Conservation (phyloP, 2,888 invertebrate genomes). For the Ephialtes manifestator region DNA sequence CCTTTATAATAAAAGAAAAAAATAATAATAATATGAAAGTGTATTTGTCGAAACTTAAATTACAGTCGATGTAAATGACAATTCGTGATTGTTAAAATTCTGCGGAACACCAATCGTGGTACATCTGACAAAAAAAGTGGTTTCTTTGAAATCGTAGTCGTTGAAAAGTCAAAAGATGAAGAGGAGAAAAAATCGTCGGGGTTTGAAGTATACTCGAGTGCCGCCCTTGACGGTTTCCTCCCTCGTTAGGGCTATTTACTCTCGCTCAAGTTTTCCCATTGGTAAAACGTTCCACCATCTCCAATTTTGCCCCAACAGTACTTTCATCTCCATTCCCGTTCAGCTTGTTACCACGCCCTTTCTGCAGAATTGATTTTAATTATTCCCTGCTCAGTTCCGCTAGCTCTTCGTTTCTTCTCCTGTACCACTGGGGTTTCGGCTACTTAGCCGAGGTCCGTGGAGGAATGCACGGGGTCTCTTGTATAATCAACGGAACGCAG, state of each 20-base stretch:
- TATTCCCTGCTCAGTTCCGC: conserved; percentile 71
- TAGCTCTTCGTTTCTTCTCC: conserved; percentile 45
- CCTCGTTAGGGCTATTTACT: conserved; percentile 83
- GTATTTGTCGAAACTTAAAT: neutral
- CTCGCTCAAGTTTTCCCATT: conserved; percentile 68
- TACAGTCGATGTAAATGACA: neutral
- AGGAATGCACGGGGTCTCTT: conserved; percentile 48
- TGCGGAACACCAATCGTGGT: neutral
- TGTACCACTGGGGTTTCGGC: conserved; percentile 35
- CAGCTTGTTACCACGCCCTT: conserved; percentile 50
- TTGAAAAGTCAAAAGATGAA: conserved; percentile 36
- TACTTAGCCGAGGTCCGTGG: conserved; percentile 54
- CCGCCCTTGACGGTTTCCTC: conserved; percentile 77
- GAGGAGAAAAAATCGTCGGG: conserved; percentile 77
- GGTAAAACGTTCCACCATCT: conserved; percentile 25
- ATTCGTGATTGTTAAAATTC: neutral
- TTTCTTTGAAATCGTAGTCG: neutral
- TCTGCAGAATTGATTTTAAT: conserved; percentile 79
- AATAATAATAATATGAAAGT: neutral
- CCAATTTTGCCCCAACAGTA: conserved; percentile 33
- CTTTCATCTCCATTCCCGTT: conserved; percentile 31
- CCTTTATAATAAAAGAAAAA: neutral
- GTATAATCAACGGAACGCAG: conserved; percentile 62
- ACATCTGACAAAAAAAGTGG: neutral
- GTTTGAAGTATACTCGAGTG: conserved; percentile 77